Evolutionary conservation across 2,113 vertebrate genomes (phyloP), one percentile per base, ranked within the genome.

Genomic region (Apteryx mantelli): DNA sequence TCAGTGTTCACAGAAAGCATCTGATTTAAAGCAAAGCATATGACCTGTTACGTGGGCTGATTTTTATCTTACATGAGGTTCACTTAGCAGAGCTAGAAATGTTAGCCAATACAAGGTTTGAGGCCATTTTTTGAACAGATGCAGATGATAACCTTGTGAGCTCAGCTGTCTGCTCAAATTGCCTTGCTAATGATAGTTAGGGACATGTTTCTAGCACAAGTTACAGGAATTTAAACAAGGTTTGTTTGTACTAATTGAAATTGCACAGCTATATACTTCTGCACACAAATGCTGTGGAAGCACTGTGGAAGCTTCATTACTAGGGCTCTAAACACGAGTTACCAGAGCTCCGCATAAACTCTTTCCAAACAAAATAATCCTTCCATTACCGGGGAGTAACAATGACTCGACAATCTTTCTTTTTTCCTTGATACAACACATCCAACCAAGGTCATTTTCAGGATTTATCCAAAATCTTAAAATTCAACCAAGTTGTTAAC

Each of bases 131-230:
- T 80, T 81, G 68, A 87, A 46, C 22, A 93, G 89, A 95, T 26
- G 8, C 38, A 83, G 79, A 82, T 58, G 92, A 97, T 97, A 98
- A 98, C 77, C 92, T 74, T 83, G 60, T 68, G 82, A 89, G 86
- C 81, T 95, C 84, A 93, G 82, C 68, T 82, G 65, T 91, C 91
- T 96, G 88, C 58, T 74, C 78, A 64, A 61, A 56, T 58, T 4
- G 8, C 92, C 89, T 86, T 69, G 56, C 69, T 91, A 81, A 89
- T 50, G 66, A 94, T 52, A 85, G 61, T 8, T 81, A 58, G 42
- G 26, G 26, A 48, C 34, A 25, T 75, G 42, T 75, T 96, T 86
- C 81, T 69, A 96, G 83, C 81, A 66, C 53, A 80, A 91, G 80
- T 78, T 69, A 83, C 34, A 77, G 82, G 70, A 89, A 80, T 91